Conservation (phyloP, 2,888 invertebrate species). For the Biston betularia region DNA sequence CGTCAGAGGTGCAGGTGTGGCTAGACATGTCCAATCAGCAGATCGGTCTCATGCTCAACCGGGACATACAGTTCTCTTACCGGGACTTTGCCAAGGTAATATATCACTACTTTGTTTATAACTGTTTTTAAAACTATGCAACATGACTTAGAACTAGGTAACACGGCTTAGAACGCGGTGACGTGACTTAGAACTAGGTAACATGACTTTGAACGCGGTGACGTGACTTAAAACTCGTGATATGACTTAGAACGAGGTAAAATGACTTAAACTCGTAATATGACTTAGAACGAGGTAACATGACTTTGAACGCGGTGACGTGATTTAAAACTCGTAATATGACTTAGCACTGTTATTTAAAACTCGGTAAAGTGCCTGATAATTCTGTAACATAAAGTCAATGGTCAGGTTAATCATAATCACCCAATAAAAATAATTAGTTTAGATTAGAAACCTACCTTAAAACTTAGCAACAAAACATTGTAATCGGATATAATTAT, state of each 20-base stretch:
- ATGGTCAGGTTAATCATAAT: too few species aligned
- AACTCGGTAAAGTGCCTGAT: too few species aligned
- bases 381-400: too few species aligned
- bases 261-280: background rate
- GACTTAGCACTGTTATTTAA: too few species aligned
- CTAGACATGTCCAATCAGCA: constrained; percentile 98
- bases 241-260: background rate
- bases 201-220: background rate
- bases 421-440: too few species aligned
- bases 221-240: too few species aligned
- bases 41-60: constrained; percentile 95
- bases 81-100: constrained; percentile 91
- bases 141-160: background rate
- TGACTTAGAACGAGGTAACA: background rate
- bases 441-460: too few species aligned
- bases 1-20: constrained; percentile 95
- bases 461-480: too few species aligned
- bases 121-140: background rate
- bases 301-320: background rate
- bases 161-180: background rate
- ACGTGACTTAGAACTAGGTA: background rate
- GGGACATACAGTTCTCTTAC: constrained; percentile 94
- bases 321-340: too few species aligned
- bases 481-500: too few species aligned
- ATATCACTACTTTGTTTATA: background rate